Conservation (phyloP, 1,140 invertebrate genomes). For the Sinonovacula constricta region DNA sequence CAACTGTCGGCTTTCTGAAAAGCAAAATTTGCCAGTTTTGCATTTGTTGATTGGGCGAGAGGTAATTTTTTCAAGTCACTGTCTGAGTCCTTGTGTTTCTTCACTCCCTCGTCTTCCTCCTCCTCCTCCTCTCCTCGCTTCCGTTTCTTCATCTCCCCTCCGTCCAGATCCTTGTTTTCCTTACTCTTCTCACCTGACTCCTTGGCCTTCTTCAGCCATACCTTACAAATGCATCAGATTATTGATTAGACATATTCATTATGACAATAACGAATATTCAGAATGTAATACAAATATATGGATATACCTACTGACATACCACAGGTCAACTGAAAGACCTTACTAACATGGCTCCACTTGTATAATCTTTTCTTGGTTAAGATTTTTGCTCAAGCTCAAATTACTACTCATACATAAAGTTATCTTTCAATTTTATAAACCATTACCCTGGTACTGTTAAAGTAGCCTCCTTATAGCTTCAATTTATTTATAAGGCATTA, state of each 20-base stretch:
- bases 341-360: neutral
- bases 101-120: slow-evolving; percentile 48
- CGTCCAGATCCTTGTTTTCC: slow-evolving; percentile 31
- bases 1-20: slow-evolving; percentile 53
- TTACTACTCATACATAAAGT: too few relatives aligned
- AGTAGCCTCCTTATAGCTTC: too few relatives aligned
- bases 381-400: too few relatives aligned
- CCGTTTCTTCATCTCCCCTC: slow-evolving; percentile 60
- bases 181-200: slow-evolving; percentile 26
- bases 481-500: too few relatives aligned
- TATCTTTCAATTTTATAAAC: too few relatives aligned
- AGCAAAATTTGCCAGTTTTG: slow-evolving; percentile 65
- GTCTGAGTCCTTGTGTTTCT: slow-evolving; percentile 41
- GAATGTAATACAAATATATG: neutral
- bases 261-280: neutral
- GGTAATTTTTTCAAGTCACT: slow-evolving; percentile 53
- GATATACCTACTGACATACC: neutral
- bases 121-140: slow-evolving; percentile 57
- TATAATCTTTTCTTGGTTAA: too few relatives aligned
- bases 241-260: too few relatives aligned
- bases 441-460: too few relatives aligned
- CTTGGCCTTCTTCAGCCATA: slow-evolving; percentile 68
- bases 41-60: slow-evolving; percentile 60
- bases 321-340: neutral
- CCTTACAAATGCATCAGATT: slow-evolving; percentile 50